A percentile compares a stretch with the other conserved stretches of the same genome.
Evolutionary conservation across 2,888 invertebrate species (phyloP).

Genomic region (Agrochola macilenta): DNA sequence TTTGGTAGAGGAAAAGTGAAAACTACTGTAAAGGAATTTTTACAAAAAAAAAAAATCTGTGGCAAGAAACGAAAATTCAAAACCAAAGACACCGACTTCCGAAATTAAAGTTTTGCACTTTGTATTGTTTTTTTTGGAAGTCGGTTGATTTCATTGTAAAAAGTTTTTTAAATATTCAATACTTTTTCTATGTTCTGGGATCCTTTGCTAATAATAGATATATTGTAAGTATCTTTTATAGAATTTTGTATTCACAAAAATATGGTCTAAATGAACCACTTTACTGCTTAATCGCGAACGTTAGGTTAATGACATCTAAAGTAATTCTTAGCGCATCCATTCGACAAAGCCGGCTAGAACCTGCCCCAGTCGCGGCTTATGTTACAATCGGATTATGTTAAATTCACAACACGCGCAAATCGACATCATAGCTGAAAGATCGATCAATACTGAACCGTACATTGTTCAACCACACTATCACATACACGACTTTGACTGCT

Average conservation of each 20-base stretch:
- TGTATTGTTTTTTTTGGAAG: no score
- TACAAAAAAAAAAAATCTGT: no score
- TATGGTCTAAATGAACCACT: background rate
- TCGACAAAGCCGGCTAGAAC: conserved; percentile 25
- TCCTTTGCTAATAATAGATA: background rate
- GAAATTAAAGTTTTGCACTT: no score
- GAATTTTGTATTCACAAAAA: background rate
- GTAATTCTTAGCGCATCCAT: conserved; percentile 44
- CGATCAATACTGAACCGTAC: conserved; percentile 55
- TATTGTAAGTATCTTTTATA: background rate
- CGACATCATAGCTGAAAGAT: conserved; percentile 61
- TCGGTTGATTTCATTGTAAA: no score
- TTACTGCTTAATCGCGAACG: background rate
- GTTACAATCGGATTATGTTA: conserved; percentile 73
- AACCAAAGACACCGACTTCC: no score
- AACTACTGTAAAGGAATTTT: no score
- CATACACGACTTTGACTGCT: background rate
- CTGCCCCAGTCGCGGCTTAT: conserved; percentile 58
- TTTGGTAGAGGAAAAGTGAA: no score
- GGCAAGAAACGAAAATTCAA: no score
- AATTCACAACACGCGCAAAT: conserved; percentile 65
- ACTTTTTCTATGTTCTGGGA: no score
- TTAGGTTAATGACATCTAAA: conserved; percentile 18
- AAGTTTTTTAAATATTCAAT: no score
- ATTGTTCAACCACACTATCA: conserved; percentile 27